Evolutionary conservation across 2,888 invertebrate species (phyloP), one percentile per base, ranked within the genome.

Genomic region (Bembecia ichneumoniformis): DNA sequence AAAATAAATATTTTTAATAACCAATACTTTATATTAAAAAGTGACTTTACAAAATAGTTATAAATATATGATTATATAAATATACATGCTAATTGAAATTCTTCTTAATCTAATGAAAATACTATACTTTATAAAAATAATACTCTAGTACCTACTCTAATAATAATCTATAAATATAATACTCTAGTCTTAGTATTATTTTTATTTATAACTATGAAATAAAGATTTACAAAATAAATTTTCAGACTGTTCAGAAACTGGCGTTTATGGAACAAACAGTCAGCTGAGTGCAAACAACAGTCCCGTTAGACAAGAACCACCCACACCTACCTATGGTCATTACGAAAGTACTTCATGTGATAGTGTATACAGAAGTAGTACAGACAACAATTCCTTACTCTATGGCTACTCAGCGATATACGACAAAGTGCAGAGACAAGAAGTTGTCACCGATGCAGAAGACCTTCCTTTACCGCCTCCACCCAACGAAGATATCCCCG

Each of bases 401-500:
- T 86, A 88, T 55, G 72, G 77, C 13, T 88, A 88, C 59, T 74
- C 87, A 28, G 73, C 82, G 9, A 88, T 90, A 56, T 89, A 89
- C 47, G 89, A 89, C 54, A 78, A 74, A 52, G 62, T 73, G 1
- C 74, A 74, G 55, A 64, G 66, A 49, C 64, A 56, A 44, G 51
- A 52, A 47, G 71, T 76, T 51, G 74, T 81, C 49, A 56, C 70
- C 17, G 63, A 64, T 7, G 55, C 59, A 0, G 89, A 89, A 49
- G 88, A 89, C 9, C 74, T 89, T 10, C 91, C 92, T 1, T 80
- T 92, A 14, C 93, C 93, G 0, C 93, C 93, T 1, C 94, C 94
- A 1, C 93, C 94, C 0, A 89, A 90, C 1, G 91, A 91, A 35
- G 77, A 76, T 35, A 55, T 69, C 0, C 69, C 72, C 0, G 82